Evolutionary conservation across 1,140 invertebrate genomes (phyloP), one percentile per base, ranked within the genome.

Genomic region (Dreissena polymorpha): DNA sequence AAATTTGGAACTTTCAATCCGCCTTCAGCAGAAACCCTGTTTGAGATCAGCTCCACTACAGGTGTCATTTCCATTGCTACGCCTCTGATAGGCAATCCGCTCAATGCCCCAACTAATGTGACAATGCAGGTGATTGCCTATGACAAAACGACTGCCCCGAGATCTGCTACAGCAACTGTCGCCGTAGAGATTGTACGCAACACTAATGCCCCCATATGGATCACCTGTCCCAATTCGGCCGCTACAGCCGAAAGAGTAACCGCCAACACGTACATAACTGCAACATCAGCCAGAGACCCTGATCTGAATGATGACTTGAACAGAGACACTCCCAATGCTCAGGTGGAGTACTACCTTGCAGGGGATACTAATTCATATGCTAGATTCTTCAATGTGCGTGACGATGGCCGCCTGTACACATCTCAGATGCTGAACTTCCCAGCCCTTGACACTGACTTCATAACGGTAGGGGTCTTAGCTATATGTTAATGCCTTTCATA

Each of bases 241-340:
- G 25, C n/a, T n/a, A 49, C 21, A 53, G 71, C 39, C 18, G 71
- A 73, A n/a, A 18, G 49, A 72, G 49, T 51, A 72, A 16, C 53
- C 1, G 14, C 60, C 25, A 74, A 68, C 39, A 23, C 14, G 50
- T 57, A 7, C 16, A 49, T 82, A 0, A 18, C 12, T 13, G 18
- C 25, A 10, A 1, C 74, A 23, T 49, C 70, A 50, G 79, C 79
- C 14, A 14, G 1, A 53, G 79, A 82, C 65, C 27, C 23, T n/a
- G 79, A 82, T 29, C 64, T 0, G 10, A 13, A 68, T 5, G 51
- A 65, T 10, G 57, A 55, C 25, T 64, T 73, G 14, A 82, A 82
- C 65, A 50, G 25, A 14, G 51, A 83, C 25, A 83, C 72, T n/a
- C 81, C 81, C 27, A 83, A 83, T 76, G 81, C 81, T 10, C 25